Percentiles rank a stretch among this genome's conserved stretches.
These are phyloP conservation scores for Euura lappo DNA, from an alignment of 1,140 invertebrate genomes.

Conservation along the genomic window DNA sequence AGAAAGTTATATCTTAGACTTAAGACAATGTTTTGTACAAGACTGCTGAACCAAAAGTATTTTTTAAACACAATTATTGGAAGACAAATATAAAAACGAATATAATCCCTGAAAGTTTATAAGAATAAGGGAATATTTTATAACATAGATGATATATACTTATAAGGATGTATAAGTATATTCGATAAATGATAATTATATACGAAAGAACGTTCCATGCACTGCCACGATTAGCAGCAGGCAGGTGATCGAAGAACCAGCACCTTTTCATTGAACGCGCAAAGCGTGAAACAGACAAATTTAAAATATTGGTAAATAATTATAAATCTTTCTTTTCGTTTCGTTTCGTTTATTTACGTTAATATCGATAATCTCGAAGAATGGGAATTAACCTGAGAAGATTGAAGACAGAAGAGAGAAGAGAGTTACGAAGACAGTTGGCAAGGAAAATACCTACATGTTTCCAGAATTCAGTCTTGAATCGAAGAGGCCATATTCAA, in stretches of 20 bases:
- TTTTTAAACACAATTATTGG: background rate
- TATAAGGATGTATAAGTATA: background rate
- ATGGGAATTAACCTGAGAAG: background rate
- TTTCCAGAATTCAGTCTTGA: background rate
- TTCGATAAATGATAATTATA: background rate
- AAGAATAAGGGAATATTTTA: constrained; percentile 2
- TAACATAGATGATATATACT: background rate
- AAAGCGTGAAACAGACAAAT: background rate
- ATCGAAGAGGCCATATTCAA: background rate
- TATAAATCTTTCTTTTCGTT: background rate
- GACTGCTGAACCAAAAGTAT: constrained; percentile 3
- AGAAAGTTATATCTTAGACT: background rate
- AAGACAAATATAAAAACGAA: background rate
- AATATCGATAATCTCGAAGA: background rate
- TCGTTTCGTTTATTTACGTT: too few species aligned
- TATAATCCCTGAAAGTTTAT: background rate
- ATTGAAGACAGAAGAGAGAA: background rate
- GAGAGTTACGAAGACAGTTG: too few species aligned
- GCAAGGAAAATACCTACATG: too few species aligned
- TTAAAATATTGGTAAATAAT: background rate
- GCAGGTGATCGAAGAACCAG: background rate
- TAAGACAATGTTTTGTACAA: constrained; percentile 7
- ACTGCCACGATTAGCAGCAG: background rate
- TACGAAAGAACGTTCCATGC: background rate
- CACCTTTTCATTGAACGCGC: background rate